These are phyloP conservation scores for Chaetura pelagica DNA, from an alignment of 2,113 vertebrate species.

Conservation along the genomic window DNA sequence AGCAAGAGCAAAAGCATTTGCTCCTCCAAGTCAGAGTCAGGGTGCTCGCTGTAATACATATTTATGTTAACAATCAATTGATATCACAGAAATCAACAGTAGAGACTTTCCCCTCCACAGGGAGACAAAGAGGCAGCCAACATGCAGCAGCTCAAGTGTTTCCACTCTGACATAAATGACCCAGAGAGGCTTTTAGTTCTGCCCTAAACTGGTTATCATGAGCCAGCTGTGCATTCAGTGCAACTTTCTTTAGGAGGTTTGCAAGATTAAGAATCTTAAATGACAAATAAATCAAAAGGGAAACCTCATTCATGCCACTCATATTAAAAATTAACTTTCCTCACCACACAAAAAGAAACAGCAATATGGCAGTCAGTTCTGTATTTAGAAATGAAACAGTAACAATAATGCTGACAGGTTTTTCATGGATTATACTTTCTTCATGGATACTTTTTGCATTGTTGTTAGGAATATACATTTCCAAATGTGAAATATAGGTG, in stretches of 20 bases:
- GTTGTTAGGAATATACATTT: conserved; percentile 92
- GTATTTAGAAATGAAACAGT: conserved; percentile 91
- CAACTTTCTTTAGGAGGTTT: conserved; percentile 88
- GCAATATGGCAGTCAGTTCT: conserved; percentile 93
- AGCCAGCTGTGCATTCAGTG: conserved; percentile 74
- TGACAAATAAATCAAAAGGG: conserved; percentile 82
- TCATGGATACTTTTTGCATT: conserved; percentile 90
- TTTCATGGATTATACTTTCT: conserved; percentile 90
- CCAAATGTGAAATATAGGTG: conserved; percentile 85
- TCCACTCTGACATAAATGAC: conserved; percentile 87
- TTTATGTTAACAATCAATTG: neutral
- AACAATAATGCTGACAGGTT: conserved; percentile 91
- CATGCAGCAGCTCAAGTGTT: conserved; percentile 58
- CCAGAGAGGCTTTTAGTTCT: conserved; percentile 86
- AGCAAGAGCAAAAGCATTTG: neutral
- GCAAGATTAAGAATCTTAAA: conserved; percentile 91
- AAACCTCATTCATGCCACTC: conserved; percentile 87
- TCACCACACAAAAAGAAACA: conserved; percentile 88
- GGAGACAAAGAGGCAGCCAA: neutral
- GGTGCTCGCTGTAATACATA: neutral
- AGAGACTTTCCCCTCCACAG: neutral
- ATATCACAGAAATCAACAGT: neutral
- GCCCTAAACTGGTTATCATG: conserved; percentile 79
- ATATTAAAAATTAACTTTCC: conserved; percentile 90
- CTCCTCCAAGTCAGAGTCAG: neutral